A percentile compares a stretch with the other conserved stretches of the same genome.
These are phyloP conservation scores for Noctua comes DNA, from an alignment of 2,888 invertebrate genomes.

Conservation along the genomic window DNA sequence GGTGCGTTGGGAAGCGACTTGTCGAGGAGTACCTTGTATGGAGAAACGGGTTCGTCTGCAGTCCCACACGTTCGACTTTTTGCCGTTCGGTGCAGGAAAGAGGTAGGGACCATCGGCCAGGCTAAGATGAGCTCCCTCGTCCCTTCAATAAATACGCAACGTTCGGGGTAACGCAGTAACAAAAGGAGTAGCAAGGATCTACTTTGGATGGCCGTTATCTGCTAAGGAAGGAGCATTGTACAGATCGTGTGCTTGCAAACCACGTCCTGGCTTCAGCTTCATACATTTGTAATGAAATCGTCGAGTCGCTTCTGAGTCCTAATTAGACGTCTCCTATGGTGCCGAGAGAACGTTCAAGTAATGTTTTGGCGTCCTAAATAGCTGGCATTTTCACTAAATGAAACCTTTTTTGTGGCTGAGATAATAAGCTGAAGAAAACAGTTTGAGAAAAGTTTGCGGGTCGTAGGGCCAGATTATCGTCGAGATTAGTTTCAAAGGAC, in stretches of 20 bases:
- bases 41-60: conserved; percentile 89
- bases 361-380: conserved; percentile 60
- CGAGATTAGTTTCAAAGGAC: conserved; percentile 20
- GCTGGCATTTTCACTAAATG: conserved; percentile 49
- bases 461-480: conserved; percentile 38
- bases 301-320: conserved; percentile 75
- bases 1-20: conserved; percentile 88
- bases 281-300: conserved; percentile 88
- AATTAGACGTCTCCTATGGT: conserved; percentile 80
- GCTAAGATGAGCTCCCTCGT: conserved; percentile 74
- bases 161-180: conserved; percentile 64
- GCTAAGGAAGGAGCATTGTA: conserved; percentile 84
- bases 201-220: conserved; percentile 73
- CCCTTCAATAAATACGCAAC: conserved; percentile 66
- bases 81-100: conserved; percentile 86
- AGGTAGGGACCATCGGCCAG: conserved; percentile 81
- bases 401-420: conserved; percentile 42
- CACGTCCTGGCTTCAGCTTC: conserved; percentile 81
- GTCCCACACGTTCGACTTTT: conserved; percentile 90
- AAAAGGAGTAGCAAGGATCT: conserved; percentile 76
- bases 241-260: conserved; percentile 84
- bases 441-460: conserved; percentile 28
- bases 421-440: conserved; percentile 35
- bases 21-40: conserved; percentile 88
- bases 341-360: conserved; percentile 55